These are phyloP conservation scores for Lasioglossum villosulum DNA, from an alignment of 2,888 invertebrate species.

Conservation along the genomic window DNA sequence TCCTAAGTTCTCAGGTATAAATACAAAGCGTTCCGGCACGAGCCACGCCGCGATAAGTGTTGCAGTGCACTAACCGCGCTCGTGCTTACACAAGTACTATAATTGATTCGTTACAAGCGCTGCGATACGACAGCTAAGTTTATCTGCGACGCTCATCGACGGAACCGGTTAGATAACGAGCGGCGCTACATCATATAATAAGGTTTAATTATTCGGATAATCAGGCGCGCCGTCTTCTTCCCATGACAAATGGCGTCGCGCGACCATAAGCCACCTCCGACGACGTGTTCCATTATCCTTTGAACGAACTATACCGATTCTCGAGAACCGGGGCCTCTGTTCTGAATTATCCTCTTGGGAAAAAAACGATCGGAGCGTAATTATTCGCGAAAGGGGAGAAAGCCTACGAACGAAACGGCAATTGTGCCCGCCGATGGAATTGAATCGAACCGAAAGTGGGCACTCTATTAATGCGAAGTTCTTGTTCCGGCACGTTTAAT, in stretches of 20 bases:
- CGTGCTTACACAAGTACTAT: slow-evolving; percentile 65
- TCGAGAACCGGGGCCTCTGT: neutral
- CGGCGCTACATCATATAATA: slow-evolving; percentile 70
- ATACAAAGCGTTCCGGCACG: slow-evolving; percentile 51
- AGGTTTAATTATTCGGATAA: slow-evolving; percentile 74
- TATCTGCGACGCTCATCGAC: slow-evolving; percentile 70
- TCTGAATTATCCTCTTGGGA: neutral
- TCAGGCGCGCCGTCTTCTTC: slow-evolving; percentile 56
- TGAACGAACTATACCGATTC: slow-evolving; percentile 25
- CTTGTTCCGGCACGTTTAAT: slow-evolving; percentile 1
- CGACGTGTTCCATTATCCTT: slow-evolving; percentile 9
- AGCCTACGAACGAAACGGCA: neutral
- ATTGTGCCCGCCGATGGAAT: neutral
- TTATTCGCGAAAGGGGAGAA: neutral
- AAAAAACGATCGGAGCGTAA: neutral
- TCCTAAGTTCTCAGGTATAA: neutral
- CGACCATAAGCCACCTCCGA: slow-evolving; percentile 34
- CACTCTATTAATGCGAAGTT: neutral
- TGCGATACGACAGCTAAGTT: slow-evolving; percentile 72
- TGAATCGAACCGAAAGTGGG: neutral
- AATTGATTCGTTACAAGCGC: slow-evolving; percentile 73
- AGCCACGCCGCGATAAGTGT: slow-evolving; percentile 63
- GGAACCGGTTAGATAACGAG: slow-evolving; percentile 75
- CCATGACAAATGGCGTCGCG: slow-evolving; percentile 64
- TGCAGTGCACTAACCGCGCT: slow-evolving; percentile 50